Evolutionary conservation across 2,113 vertebrate species (phyloP).

Genomic region (Mirza zaza): DNA sequence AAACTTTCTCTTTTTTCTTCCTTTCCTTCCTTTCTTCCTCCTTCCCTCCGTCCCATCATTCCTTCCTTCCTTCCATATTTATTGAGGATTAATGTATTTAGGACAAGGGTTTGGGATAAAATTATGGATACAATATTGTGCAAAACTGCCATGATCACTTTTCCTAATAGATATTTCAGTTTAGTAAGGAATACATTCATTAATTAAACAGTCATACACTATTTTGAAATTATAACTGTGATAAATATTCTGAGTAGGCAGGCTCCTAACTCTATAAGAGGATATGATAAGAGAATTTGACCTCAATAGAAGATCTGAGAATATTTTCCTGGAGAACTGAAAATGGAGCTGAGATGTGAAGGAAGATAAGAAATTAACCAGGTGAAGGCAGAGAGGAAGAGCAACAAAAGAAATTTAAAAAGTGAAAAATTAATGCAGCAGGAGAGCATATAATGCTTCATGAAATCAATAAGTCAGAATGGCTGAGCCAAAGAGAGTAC

Average conservation of each 20-base stretch:
- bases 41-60: not conserved
- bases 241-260: not conserved
- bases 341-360: not conserved
- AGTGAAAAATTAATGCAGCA: not conserved
- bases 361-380: not conserved
- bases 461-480: not conserved
- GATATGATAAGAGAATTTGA: not conserved
- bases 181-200: not conserved
- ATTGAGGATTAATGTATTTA: not conserved
- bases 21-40: too few relatives aligned
- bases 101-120: not conserved
- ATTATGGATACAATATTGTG: not conserved
- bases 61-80: not conserved
- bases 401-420: not conserved
- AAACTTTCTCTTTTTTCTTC: not conserved
- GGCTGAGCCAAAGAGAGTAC: not conserved
- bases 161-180: not conserved
- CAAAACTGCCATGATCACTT: not conserved
- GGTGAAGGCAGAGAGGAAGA: not conserved
- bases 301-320: not conserved
- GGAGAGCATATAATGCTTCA: not conserved
- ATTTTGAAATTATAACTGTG: not conserved
- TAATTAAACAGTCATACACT: not conserved
- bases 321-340: not conserved
- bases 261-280: not conserved